phyloP scores from a whole-genome alignment of 92 coral and sea anemone species.

The Phenganax subtilis region DNA sequence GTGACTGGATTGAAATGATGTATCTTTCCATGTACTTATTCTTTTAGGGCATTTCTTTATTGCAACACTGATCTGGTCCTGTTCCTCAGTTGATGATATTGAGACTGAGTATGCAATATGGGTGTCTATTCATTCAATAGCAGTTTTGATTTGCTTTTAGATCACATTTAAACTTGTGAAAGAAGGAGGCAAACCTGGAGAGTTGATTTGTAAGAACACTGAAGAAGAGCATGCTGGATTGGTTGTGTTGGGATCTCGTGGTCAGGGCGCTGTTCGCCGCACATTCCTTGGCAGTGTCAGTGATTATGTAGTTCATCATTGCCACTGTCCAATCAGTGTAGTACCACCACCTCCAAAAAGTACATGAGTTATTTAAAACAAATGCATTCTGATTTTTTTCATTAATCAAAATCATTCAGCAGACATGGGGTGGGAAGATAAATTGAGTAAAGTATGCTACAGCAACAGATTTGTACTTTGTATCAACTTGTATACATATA shows the following conservation, averaged over 20 bases:
- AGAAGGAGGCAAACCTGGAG: constrained; percentile 41
- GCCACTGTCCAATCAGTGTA: constrained; percentile 25
- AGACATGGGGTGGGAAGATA: too few relatives aligned
- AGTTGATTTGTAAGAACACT: constrained; percentile 24
- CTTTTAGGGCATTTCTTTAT: background rate
- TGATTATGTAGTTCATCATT: constrained; percentile 36
- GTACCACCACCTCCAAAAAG: constrained; percentile 6
- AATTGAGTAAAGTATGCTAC: too few relatives aligned
- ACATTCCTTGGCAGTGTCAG: constrained; percentile 42
- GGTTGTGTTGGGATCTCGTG: constrained; percentile 33
- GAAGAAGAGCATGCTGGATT: constrained; percentile 24
- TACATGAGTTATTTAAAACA: background rate
- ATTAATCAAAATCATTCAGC: too few relatives aligned
- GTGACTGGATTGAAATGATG: background rate
- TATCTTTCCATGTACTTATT: background rate
- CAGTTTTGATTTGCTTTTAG: background rate
- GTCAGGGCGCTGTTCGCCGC: constrained; percentile 38
- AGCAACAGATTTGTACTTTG: too few relatives aligned
- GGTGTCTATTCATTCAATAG: background rate
- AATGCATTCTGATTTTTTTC: too few relatives aligned
- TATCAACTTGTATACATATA: too few relatives aligned
- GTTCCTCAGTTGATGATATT: too few relatives aligned
- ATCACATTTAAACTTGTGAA: constrained; percentile 34
- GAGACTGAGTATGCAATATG: too few relatives aligned
- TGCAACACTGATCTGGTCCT: background rate